Conservation (phyloP, 1,140 invertebrate species). For the Ruditapes philippinarum region DNA sequence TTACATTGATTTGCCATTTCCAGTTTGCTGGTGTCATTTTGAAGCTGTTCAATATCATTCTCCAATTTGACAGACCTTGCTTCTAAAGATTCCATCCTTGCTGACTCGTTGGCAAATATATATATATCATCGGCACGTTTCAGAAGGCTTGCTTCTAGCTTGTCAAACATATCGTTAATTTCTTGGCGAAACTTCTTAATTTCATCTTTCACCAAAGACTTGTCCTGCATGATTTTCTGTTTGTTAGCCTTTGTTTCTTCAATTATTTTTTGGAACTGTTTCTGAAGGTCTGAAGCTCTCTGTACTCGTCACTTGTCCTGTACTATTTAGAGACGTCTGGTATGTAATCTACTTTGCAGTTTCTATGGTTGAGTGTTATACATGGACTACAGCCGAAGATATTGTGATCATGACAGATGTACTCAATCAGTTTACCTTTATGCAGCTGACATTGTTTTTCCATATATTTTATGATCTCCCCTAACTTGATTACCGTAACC, state of each 20-base stretch:
- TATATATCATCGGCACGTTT: neutral
- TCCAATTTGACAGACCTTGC: neutral
- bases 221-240: neutral
- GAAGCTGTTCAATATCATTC: neutral
- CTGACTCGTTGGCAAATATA: neutral
- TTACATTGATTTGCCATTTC: neutral
- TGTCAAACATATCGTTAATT: constrained; percentile 5
- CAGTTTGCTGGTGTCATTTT: neutral
- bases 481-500: no score
- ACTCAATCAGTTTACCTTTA: neutral
- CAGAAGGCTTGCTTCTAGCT: neutral
- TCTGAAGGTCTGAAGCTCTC: neutral
- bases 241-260: neutral
- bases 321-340: neutral
- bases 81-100: neutral
- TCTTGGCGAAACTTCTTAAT: neutral
- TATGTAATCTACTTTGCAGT: constrained; percentile 13
- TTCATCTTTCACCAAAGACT: neutral
- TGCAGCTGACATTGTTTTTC: neutral
- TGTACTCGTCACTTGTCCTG: neutral
- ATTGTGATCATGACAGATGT: neutral
- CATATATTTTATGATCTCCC: no score
- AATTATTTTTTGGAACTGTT: neutral
- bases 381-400: neutral
- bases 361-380: neutral